Base-by-base conservation (phyloP, 1,140 invertebrate genomes). In the Bathynomus jamesi region DNA sequence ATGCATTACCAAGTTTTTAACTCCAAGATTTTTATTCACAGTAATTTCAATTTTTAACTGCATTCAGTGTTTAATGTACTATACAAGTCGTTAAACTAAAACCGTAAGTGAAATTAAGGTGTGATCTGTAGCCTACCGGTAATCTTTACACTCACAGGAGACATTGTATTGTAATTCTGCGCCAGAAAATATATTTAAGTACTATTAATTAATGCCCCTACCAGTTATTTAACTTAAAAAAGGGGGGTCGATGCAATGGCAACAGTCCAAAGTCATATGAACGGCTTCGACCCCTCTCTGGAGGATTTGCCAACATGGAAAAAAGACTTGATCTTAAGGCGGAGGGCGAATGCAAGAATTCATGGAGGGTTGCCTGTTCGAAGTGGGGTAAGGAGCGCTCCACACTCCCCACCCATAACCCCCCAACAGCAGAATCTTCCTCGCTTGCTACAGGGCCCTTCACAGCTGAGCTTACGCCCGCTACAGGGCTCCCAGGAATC, bases 291-390 rank as follows among this genome's bases (percentile, higher is more conserved):
- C 70, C 32, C 70, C 63, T 67, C 69, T 24, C 29, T 77, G 21
- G 70, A 77, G 29, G 71, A 77, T 8, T 67, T 72, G 8, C 76
- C 76, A 28, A 53, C 72, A 53, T 77, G 76, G 76, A 74, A 77
- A 69, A 46, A 67, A 46, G 72, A 77, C 67, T 61, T 77, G 30
- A 77, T 77, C 24, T 65, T 77, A 69, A 53, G 76, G 7, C 73
- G 73, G 46, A 69, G 76, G 60, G 76, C 76, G 21, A 77, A 77
- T 72, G 72, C 68, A 10, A 68, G 69, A 65, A 71, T 72, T n/a
- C 69, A 69, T 61, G 70, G 70, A 28, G 72, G 62, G 32, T 46
- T 69, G 66, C 62, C 69, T 11, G 27, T 60, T 2, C 32, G 69
- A n/a, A 61, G 60, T 25, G n/a, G 64, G 71, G 65, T 60, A 30